Base-by-base conservation (phyloP, 2,113 vertebrate genomes). In the Microcebus tavaratra region DNA sequence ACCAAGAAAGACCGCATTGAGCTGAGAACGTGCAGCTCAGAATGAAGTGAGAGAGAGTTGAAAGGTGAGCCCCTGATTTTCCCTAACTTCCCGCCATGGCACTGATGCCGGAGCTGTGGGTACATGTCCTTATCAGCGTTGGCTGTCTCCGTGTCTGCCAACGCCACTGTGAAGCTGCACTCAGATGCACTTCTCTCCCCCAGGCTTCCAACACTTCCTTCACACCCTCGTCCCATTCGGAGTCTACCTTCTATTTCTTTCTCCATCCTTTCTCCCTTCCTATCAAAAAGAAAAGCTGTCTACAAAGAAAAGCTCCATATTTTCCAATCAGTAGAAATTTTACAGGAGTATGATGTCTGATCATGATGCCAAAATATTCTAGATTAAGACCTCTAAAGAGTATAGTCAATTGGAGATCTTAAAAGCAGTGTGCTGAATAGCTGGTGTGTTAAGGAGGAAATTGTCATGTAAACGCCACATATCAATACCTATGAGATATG, bases 81-180 rank as follows among this genome's bases (percentile, higher is more conserved):
- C 63, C 31, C 8, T 59, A 14, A 17, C 50, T 36, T 11, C 6
- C 12, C 7, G 12, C 15, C 13, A 5, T 14, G 18, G 17, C 25
- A 4, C 34, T 27, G 76, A 27, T 15, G 6, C 39, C 42, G 1
- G 42, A 1, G 7, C 42, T 45, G 42, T 45, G 42, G 42, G 42
- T 45, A 8, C 2, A 2, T 53, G 25, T 63, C 25, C 21, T 68
- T 17, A 23, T 1, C 15, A 23, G n/a, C 3, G 17, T 42, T 73
- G 7, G 42, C 86, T 55, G 9, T 67, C 48, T 57, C 20, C 36
- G 55, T 25, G 5, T 18, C 45, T 67, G 29, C 29, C 78, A 57
- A 15, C 63, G 6, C 67, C 45, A 45, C 7, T 5, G 6, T 0
- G 57, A 36, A 0, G 27, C 36, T 20, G 13, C 21, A 5, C 14